Evolutionary conservation across 2,113 vertebrate species (phyloP), one percentile per base, ranked within the genome.

Genomic region (Fulica atra): DNA sequence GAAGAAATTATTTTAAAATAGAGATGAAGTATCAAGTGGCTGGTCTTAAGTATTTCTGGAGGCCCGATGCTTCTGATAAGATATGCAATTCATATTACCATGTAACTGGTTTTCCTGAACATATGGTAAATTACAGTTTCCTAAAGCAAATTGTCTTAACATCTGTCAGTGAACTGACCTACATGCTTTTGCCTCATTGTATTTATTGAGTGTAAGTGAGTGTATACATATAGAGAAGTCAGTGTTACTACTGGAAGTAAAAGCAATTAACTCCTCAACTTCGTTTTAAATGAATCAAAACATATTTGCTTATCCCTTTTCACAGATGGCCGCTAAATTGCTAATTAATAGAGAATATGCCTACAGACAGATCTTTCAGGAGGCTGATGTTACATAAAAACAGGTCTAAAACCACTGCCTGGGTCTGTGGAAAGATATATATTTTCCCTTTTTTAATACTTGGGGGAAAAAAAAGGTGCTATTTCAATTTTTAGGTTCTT

Each of bases 361-460:
- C 76, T 83, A 48, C 73, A 93, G 80, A 40, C 35, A 84, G 46
- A 88, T 94, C 82, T 89, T 89, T 48, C 31, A 17, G 70, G 61
- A 50, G 57, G 63, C 36, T 89, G 87, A 76, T 13, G 36, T 61
- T 89, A n/a, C 19, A 21, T 81, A 88, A 93, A 88, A n/a, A 23
- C 48, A 79, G 38, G 40, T 68, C 90, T 94, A 77, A 95, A 92
- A 71, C 26, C n/a, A 8, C 42, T 60, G 15, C 40, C 79, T 88
- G 69, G 17, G 9, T 46, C 69, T 89, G 42, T 48, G 57, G 38
- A 76, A 93, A 57, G n/a, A 35, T 3, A 18, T 54, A 6, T 35
- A 71, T 88, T 91, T 46, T 95, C 91, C 72, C 25, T 65, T 88
- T 95, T 92, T 86, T 93, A 86, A 92, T 95, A 85, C 36, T 33